Evolutionary conservation across 2,797 vertebrate genomes (phyloP).

Genomic region (Etheostoma nigrum): DNA sequence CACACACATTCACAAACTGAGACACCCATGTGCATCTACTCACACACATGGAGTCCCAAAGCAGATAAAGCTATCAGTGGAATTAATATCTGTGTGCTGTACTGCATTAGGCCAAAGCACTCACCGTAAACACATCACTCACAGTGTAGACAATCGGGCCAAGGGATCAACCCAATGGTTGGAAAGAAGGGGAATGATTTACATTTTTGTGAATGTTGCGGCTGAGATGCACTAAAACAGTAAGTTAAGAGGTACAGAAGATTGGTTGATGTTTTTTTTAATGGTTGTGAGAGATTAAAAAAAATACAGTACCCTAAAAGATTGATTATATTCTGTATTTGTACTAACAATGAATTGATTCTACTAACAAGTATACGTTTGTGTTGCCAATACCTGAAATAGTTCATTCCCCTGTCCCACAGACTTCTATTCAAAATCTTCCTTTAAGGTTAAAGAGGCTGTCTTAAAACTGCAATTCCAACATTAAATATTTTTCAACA

Average conservation of each 20-base stretch:
- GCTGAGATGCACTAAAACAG: constrained; percentile 35
- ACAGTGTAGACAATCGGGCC: constrained; percentile 51
- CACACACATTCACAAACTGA: constrained; percentile 12
- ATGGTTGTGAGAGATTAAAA: not conserved
- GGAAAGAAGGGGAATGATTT: constrained; percentile 31
- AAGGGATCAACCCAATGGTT: constrained; percentile 56
- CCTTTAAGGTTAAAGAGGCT: not conserved
- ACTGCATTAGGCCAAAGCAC: constrained; percentile 60
- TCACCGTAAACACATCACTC: constrained; percentile 77
- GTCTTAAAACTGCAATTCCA: not conserved
- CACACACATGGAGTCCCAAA: constrained; percentile 51
- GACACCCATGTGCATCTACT: constrained; percentile 32
- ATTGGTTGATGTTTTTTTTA: not conserved
- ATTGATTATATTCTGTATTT: not conserved
- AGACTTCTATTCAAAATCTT: not conserved
- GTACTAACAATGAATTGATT: not conserved
- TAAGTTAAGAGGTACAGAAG: constrained; percentile 5
- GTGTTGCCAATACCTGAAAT: not conserved
- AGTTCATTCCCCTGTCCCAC: not conserved
- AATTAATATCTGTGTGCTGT: constrained; percentile 75
- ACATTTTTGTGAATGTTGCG: constrained; percentile 19
- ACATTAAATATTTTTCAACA: not conserved
- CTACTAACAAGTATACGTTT: not conserved
- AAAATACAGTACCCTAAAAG: not conserved
- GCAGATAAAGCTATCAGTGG: constrained; percentile 73